phyloP scores from a whole-genome alignment of 2,113 vertebrate genomes.

The Sebastes schlegelii region DNA sequence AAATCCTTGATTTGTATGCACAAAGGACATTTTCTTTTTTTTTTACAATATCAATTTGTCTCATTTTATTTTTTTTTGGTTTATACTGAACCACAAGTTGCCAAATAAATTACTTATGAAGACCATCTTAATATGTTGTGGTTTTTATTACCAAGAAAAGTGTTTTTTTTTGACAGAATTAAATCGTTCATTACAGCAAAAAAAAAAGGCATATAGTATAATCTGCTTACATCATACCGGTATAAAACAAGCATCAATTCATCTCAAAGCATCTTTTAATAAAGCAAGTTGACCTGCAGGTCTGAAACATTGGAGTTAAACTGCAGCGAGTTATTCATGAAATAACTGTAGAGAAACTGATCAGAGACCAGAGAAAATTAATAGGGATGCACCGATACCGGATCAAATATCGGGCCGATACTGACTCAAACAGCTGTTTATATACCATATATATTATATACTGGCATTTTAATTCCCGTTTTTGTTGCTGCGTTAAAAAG shows the following conservation, averaged over 20 bases:
- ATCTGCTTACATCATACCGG: constrained; percentile 8
- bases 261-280: constrained; percentile 33
- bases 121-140: constrained; percentile 34
- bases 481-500: no score
- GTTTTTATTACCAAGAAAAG: constrained; percentile 51
- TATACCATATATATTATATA: no score
- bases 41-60: not conserved
- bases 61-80: constrained; percentile 1
- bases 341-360: constrained; percentile 17
- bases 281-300: constrained; percentile 12
- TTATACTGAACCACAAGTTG: constrained; percentile 29
- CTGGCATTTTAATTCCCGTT: no score
- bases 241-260: constrained; percentile 33
- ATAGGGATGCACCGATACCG: no score
- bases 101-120: constrained; percentile 68
- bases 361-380: not conserved
- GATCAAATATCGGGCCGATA: no score
- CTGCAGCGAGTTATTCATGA: constrained; percentile 2
- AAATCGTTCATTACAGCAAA: constrained; percentile 20
- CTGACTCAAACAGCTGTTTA: no score
- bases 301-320: constrained; percentile 7
- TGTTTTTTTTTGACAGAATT: constrained; percentile 41
- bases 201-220: constrained; percentile 14
- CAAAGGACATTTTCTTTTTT: not conserved
- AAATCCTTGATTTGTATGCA: constrained; percentile 32